A percentile compares a stretch with the other conserved stretches of the same genome.
phyloP scores from a whole-genome alignment of 1,140 invertebrate species.

The Sitobion miscanthi region DNA sequence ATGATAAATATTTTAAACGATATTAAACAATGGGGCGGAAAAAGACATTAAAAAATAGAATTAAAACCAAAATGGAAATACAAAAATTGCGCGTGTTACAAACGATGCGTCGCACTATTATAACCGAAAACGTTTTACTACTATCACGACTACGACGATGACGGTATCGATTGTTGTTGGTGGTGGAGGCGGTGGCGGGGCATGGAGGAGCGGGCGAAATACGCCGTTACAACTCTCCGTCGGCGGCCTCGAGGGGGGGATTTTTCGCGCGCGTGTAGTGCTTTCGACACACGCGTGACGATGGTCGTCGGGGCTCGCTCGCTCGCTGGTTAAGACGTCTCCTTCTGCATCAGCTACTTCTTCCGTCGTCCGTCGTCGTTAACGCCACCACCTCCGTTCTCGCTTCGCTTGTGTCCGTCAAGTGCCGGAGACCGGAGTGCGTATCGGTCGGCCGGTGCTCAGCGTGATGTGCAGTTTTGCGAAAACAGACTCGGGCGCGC shows the following conservation, averaged over 20 bases:
- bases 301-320: neutral
- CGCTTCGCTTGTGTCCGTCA: neutral
- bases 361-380: neutral
- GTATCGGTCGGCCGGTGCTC: neutral
- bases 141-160: conserved; percentile 42
- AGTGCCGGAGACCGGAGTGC: neutral
- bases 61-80: conserved; percentile 10
- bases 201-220: conserved; percentile 31
- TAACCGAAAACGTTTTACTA: conserved; percentile 52
- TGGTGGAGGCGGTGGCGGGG: neutral
- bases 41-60: neutral
- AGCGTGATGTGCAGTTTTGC: neutral
- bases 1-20: neutral
- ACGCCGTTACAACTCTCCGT: neutral
- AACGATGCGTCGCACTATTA: conserved; percentile 1
- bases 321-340: neutral
- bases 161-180: conserved; percentile 36
- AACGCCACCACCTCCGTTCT: neutral
- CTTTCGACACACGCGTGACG: conserved; percentile 44
- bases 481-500: neutral
- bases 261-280: conserved; percentile 46
- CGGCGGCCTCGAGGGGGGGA: conserved; percentile 14
- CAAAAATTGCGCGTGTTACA: conserved; percentile 10
- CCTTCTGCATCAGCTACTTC: neutral
- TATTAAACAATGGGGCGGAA: neutral